A percentile compares a stretch with the other conserved stretches of the same genome.
phyloP scores from a whole-genome alignment of 2,113 vertebrate genomes.

The Mobula birostris region DNA sequence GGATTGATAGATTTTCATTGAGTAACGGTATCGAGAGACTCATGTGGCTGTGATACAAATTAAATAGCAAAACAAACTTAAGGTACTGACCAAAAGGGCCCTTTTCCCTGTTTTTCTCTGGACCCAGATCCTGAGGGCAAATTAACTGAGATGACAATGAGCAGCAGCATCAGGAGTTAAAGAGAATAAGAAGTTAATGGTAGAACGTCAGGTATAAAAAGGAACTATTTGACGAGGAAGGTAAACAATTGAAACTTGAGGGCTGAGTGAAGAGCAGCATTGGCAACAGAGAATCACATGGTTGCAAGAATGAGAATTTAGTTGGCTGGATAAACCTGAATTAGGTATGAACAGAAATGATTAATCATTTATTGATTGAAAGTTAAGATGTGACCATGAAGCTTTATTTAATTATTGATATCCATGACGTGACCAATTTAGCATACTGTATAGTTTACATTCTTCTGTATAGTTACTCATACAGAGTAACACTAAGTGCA shows the following conservation, averaged over 20 bases:
- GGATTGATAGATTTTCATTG: not conserved
- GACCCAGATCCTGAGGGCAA: not conserved
- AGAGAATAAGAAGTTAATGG: not conserved
- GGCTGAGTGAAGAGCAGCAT: not conserved
- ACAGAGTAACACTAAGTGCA: too few relatives aligned
- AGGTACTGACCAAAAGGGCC: not conserved
- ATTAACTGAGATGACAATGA: not conserved
- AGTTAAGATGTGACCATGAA: not conserved
- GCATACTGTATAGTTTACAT: not conserved
- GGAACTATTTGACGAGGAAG: not conserved
- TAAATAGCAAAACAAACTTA: not conserved
- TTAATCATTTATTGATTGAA: constrained; percentile 22
- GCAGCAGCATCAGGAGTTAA: not conserved
- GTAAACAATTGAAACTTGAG: not conserved
- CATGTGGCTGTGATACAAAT: not conserved
- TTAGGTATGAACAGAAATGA: not conserved
- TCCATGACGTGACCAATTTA: not conserved
- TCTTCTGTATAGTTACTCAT: not conserved
- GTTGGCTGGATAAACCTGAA: not conserved
- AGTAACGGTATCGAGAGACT: not conserved
- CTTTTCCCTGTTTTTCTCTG: not conserved
- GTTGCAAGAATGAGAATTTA: not conserved
- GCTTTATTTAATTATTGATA: constrained; percentile 31
- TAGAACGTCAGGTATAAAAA: not conserved
- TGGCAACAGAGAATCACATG: not conserved